A percentile compares a stretch with the other conserved stretches of the same genome.
Conservation (phyloP, 2,888 invertebrate species). For the Perithous albicinctus region DNA sequence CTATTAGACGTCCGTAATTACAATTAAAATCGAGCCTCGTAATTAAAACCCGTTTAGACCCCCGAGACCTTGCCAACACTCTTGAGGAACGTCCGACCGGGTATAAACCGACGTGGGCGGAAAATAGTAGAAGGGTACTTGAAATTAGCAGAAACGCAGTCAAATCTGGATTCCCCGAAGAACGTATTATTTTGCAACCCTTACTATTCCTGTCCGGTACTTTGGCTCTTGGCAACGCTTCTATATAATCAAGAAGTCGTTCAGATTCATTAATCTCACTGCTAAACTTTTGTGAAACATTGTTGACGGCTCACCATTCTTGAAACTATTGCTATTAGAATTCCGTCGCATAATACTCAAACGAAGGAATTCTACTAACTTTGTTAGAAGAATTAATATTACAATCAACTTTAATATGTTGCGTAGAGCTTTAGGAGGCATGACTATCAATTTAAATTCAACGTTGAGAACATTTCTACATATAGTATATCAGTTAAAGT, state of each 20-base stretch:
- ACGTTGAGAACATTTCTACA: too few species aligned
- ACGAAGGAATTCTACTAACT: too few species aligned
- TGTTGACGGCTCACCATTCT: not conserved
- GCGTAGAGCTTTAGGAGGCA: too few species aligned
- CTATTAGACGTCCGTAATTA: slow-evolving; percentile 65
- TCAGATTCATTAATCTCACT: too few species aligned
- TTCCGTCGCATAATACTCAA: not conserved
- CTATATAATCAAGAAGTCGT: not conserved
- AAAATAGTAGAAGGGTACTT: slow-evolving; percentile 7
- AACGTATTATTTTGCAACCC: slow-evolving; percentile 1
- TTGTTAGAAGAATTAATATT: too few species aligned
- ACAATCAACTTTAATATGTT: too few species aligned
- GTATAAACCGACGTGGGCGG: slow-evolving; percentile 27
- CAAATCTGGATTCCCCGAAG: slow-evolving; percentile 4
- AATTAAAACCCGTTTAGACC: slow-evolving; percentile 64
- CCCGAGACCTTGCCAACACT: slow-evolving; percentile 36
- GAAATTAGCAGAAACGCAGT: slow-evolving; percentile 2
- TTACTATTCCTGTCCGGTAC: not conserved
- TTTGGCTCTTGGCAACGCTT: not conserved
- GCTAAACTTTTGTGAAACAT: too few species aligned
- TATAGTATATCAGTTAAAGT: too few species aligned
- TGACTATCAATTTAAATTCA: too few species aligned
- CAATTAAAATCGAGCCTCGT: slow-evolving; percentile 66
- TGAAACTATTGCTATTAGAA: not conserved
- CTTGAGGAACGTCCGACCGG: slow-evolving; percentile 1